These are phyloP conservation scores for Hoplostethus atlanticus DNA, from an alignment of 2,797 vertebrate species.

Conservation along the genomic window DNA sequence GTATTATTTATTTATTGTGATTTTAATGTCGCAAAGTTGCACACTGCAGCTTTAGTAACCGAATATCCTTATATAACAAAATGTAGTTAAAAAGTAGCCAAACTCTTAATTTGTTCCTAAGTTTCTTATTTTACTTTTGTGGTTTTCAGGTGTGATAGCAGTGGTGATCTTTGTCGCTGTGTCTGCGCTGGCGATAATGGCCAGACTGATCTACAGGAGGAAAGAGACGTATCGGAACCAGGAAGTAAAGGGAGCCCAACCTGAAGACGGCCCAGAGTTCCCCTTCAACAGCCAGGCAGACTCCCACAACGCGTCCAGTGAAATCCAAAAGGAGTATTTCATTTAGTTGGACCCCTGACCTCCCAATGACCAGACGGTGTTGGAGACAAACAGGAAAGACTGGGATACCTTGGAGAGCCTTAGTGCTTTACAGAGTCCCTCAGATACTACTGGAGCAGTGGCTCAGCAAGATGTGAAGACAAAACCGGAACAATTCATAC, in stretches of 20 bases:
- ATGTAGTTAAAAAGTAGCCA: too few relatives aligned
- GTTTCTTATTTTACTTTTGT: slow-evolving; percentile 2
- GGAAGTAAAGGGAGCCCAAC: slow-evolving; percentile 87
- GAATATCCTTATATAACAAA: too few relatives aligned
- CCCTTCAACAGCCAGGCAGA: slow-evolving; percentile 88
- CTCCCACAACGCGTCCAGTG: slow-evolving; percentile 82
- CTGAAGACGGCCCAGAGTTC: slow-evolving; percentile 87
- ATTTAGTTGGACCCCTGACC: slow-evolving; percentile 84
- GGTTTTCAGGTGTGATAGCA: slow-evolving; percentile 90
- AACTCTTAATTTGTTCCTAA: too few relatives aligned
- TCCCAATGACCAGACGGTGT: slow-evolving; percentile 35
- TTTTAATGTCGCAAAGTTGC: too few relatives aligned
- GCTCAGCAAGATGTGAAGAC: slow-evolving; percentile 36
- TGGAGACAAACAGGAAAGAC: slow-evolving; percentile 45
- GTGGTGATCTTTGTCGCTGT: slow-evolving; percentile 92
- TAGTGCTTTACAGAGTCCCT: slow-evolving; percentile 38
- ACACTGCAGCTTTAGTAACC: too few relatives aligned
- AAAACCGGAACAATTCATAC: slow-evolving; percentile 22
- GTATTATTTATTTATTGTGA: too few relatives aligned
- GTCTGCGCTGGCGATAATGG: slow-evolving; percentile 86
- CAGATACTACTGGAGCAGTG: slow-evolving; percentile 32
- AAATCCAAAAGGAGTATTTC: slow-evolving; percentile 95
- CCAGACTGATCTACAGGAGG: slow-evolving; percentile 88
- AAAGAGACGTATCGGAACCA: slow-evolving; percentile 90
- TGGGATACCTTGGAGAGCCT: slow-evolving; percentile 57